Conservation (phyloP, 2,888 invertebrate genomes). For the Eristalis arbustorum region DNA sequence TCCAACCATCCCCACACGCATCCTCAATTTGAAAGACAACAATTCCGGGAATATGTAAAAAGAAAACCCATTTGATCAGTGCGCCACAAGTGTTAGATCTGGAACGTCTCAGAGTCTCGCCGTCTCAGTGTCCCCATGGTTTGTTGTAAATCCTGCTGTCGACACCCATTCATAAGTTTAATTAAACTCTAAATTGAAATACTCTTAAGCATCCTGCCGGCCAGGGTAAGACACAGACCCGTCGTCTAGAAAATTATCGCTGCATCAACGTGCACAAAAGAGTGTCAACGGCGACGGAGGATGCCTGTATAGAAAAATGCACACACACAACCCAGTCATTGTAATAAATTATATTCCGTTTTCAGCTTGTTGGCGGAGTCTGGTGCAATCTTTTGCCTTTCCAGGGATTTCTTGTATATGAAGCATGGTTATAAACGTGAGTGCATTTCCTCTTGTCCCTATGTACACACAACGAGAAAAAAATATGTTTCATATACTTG, state of each 20-base stretch:
- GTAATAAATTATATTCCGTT: slow-evolving; percentile 35
- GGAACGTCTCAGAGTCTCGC: background rate
- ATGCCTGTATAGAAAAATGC: background rate
- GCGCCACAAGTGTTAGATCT: background rate
- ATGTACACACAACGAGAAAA: background rate
- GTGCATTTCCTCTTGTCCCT: slow-evolving; percentile 36
- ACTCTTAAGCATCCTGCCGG: background rate
- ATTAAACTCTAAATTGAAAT: slow-evolving; percentile 26
- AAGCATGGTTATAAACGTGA: slow-evolving; percentile 24
- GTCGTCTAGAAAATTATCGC: slow-evolving; percentile 23
- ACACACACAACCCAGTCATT: background rate
- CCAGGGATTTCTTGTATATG: slow-evolving; percentile 42
- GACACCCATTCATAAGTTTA: slow-evolving; percentile 30
- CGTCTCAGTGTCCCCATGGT: background rate
- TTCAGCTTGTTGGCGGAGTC: slow-evolving; percentile 35
- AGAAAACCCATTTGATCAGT: no score
- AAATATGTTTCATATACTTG: background rate
- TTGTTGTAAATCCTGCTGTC: background rate
- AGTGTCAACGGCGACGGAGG: background rate
- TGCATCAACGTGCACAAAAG: background rate
- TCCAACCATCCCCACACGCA: no score
- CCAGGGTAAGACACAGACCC: slow-evolving; percentile 3
- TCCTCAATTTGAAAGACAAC: no score
- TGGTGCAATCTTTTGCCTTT: slow-evolving; percentile 46
- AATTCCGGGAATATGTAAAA: no score